These are phyloP conservation scores for Scolopax bukidnonensis DNA, from an alignment of 2,797 vertebrate genomes.

Conservation along the genomic window DNA sequence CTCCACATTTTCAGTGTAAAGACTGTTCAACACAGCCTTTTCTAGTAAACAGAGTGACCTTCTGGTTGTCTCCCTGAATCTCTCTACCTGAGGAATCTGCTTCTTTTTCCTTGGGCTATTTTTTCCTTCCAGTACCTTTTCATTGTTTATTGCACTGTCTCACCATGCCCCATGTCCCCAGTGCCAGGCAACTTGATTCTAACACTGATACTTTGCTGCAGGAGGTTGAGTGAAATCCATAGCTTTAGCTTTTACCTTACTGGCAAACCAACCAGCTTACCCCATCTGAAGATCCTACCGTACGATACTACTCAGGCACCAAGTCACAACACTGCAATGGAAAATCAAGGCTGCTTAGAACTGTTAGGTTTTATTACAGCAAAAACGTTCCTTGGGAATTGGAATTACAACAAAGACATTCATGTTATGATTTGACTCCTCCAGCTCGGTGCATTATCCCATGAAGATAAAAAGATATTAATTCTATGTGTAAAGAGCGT, in stretches of 20 bases:
- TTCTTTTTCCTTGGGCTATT: neutral
- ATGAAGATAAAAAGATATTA: neutral
- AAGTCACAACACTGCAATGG: neutral
- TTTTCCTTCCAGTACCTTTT: neutral
- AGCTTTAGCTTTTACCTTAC: neutral
- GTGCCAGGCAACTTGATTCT: neutral
- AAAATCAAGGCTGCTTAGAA: neutral
- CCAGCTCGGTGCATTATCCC: neutral
- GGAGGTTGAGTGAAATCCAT: neutral
- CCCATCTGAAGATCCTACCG: neutral
- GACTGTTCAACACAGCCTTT: neutral
- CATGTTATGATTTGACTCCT: neutral
- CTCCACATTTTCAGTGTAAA: neutral
- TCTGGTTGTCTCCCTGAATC: neutral
- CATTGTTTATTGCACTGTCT: neutral
- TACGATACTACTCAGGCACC: neutral
- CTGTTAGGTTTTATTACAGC: neutral
- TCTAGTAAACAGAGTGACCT: neutral
- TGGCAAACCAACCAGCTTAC: neutral
- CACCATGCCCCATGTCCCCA: neutral
- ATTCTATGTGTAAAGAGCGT: neutral
- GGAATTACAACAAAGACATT: slow-evolving; percentile 30
- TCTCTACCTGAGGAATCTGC: neutral
- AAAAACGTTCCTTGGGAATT: neutral
- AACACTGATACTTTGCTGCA: neutral